phyloP scores from a whole-genome alignment of 2,113 vertebrate genomes.

The Rhinoptilus africanus region DNA sequence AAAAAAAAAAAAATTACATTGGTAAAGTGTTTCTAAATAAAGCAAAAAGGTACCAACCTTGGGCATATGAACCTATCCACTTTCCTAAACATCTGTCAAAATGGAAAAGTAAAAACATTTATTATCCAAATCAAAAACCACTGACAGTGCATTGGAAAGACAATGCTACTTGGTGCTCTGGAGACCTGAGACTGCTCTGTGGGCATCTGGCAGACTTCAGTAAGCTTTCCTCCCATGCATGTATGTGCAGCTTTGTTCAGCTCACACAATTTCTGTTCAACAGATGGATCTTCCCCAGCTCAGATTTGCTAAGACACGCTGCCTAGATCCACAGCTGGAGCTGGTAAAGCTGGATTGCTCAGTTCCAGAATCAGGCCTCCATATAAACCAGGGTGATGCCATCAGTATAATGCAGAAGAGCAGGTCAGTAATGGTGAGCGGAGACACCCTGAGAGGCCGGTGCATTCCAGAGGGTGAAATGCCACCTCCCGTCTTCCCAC shows the following conservation, averaged over 20 bases:
- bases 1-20: not conserved
- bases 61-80: not conserved
- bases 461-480: not conserved
- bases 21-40: not conserved
- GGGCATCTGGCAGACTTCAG: not conserved
- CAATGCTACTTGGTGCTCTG: not conserved
- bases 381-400: not conserved
- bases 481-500: not conserved
- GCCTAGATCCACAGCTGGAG: not conserved
- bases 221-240: not conserved
- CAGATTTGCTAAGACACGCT: not conserved
- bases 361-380: not conserved
- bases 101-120: not conserved
- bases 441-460: not conserved
- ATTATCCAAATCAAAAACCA: not conserved
- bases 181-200: not conserved
- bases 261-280: not conserved
- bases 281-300: not conserved
- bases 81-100: not conserved
- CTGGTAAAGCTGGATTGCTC: not conserved
- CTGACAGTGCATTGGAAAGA: not conserved
- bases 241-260: not conserved
- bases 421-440: not conserved
- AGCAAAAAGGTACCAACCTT: not conserved
- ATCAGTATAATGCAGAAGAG: not conserved